phyloP scores from a whole-genome alignment of 2,113 vertebrate genomes.

The Grantiella picta region DNA sequence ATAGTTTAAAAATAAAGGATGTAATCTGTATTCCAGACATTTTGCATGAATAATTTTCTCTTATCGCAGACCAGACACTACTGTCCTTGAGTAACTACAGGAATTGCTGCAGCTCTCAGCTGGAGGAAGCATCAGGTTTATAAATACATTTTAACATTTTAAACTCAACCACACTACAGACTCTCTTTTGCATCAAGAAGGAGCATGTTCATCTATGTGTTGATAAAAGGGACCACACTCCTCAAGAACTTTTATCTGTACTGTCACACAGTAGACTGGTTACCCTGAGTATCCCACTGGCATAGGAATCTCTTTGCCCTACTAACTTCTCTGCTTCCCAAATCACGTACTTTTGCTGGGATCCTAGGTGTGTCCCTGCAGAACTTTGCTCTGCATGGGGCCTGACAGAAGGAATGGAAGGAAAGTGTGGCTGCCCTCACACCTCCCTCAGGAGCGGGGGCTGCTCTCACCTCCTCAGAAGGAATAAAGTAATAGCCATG shows the following conservation, averaged over 20 bases:
- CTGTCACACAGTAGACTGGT: not conserved
- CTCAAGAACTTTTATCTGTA: not conserved
- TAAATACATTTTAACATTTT: conserved; percentile 8
- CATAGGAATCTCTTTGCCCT: not conserved
- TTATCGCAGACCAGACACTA: conserved; percentile 53
- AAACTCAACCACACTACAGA: not conserved
- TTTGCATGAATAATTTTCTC: conserved; percentile 60
- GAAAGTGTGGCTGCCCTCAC: not conserved
- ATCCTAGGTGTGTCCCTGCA: not conserved
- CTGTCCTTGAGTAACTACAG: conserved; percentile 54
- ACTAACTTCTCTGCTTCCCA: not conserved
- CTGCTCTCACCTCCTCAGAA: not conserved
- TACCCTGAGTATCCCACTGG: not conserved
- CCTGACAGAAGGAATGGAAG: not conserved
- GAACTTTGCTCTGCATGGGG: not conserved
- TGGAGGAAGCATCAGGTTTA: conserved; percentile 24
- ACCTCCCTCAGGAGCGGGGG: rapidly evolving
- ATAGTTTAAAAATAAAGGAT: conserved; percentile 64
- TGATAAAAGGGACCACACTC: not conserved
- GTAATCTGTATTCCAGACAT: conserved; percentile 64
- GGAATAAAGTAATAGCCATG: not conserved
- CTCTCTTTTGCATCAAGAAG: not conserved
- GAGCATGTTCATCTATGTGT: not conserved
- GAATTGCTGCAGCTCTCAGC: conserved; percentile 33
- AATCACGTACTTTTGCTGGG: not conserved